Evolutionary conservation across 2,113 vertebrate species (phyloP), one percentile per base, ranked within the genome.

Genomic region (Gorilla gorilla): DNA sequence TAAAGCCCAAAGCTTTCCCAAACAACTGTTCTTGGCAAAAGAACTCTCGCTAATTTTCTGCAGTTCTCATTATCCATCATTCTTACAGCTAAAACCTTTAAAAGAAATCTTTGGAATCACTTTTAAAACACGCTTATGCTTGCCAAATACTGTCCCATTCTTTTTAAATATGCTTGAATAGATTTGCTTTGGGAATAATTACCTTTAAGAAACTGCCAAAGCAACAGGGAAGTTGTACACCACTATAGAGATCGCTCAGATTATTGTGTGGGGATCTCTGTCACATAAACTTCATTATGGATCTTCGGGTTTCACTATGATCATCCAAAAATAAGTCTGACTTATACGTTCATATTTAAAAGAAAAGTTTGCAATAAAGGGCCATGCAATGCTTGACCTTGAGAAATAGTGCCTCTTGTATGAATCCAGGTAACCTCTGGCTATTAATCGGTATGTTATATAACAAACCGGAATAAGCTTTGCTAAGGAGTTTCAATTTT

Each of bases 401-500:
- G 40, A 93, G 35, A 96, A 97, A 87, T 18, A 96, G 4, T 59
- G n/a, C 45, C 59, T 89, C 45, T 87, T 94, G n/a, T 18, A 86
- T 20, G 40, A 96, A 94, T 52, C 48, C 38, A 78, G 27, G 72
- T 80, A 87, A 72, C 7, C 72, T 97, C 64, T 82, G 78, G 55
- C 59, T 88, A 22, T 89, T 92, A 94, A 55, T 20, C 45, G 64
- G 25, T 40, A 59, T 81, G 27, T 57, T 80, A 93, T 4, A 57
- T 90, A 90, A 97, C n/a, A 90, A 95, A 96, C 66, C 66, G 9
- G 45, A 96, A 73, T 92, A 92, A 82, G 35, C 94, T 93, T 93
- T 91, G 73, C 35, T 91, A 90, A 95, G 92, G 16, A 50, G 13
- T 73, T 93, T 93, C n/a, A 81, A 92, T 73, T 92, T 95, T 89